phyloP scores from a whole-genome alignment of 2,797 vertebrate genomes.

The Scolopax bukidnonensis region DNA sequence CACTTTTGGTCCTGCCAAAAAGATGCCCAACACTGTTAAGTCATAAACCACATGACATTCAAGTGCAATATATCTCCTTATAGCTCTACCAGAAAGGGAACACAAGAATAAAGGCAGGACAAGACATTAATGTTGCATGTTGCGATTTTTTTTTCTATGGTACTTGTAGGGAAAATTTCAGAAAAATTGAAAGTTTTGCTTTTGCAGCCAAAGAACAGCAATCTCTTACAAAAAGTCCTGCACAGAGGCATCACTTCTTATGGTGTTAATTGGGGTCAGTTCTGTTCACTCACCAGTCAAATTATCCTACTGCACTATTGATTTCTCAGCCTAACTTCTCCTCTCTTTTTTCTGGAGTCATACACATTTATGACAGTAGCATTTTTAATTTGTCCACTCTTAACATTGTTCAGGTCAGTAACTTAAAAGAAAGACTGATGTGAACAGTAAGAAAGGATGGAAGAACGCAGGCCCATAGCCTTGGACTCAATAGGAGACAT shows the following conservation, averaged over 20 bases:
- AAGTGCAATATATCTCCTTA: background rate
- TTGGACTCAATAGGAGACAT: background rate
- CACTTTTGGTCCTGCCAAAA: background rate
- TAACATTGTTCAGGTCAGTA: background rate
- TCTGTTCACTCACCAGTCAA: background rate
- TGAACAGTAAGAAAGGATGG: background rate
- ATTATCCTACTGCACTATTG: background rate
- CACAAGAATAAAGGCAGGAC: background rate
- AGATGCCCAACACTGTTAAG: background rate
- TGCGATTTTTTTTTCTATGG: background rate
- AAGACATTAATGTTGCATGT: background rate
- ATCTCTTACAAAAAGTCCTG: background rate
- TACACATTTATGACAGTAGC: background rate
- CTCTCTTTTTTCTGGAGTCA: background rate
- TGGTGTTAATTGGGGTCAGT: background rate
- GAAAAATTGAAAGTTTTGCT: background rate
- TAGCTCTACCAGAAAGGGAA: background rate
- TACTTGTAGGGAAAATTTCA: background rate
- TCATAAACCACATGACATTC: background rate
- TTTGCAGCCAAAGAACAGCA: background rate
- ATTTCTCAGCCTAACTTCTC: background rate
- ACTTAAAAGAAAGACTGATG: background rate
- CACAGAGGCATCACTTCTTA: background rate
- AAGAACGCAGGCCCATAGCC: fast-evolving
- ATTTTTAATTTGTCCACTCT: background rate